Evolutionary conservation across 2,113 vertebrate species (phyloP).

Genomic region (Sus scrofa): T2T-Sscrofa CM000830.6:115320501-115321000

Average conservation of each 20-base stretch:
- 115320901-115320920: neutral
- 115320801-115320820: neutral
- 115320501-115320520: neutral
- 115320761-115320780: neutral
- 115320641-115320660: neutral
- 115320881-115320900: neutral
- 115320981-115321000: no score
- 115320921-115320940: neutral
- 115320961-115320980: no score
- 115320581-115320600: no score
- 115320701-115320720: neutral
- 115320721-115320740: neutral
- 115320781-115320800: neutral
- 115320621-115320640: no score
- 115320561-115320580: no score
- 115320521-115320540: neutral
- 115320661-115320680: no score
- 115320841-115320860: neutral
- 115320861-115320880: neutral
- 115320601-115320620: no score
- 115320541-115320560: no score
- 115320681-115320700: neutral
- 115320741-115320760: neutral
- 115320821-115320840: neutral
- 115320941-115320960: neutral